Evolutionary conservation across 2,888 invertebrate genomes (phyloP).

Genomic region (Anarsia innoxiella): DNA sequence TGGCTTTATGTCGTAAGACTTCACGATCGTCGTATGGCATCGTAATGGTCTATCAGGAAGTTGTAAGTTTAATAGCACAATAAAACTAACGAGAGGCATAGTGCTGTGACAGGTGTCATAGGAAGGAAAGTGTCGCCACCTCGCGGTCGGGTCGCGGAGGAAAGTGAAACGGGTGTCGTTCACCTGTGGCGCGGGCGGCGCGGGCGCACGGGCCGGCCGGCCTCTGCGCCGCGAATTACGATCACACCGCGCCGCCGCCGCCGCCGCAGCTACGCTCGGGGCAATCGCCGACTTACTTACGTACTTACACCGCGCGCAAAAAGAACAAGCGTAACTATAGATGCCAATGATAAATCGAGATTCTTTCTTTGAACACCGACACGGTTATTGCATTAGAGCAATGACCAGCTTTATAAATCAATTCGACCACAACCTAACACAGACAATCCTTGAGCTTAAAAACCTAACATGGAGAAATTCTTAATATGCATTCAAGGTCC

Average conservation of each 20-base stretch:
- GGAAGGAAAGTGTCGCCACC: slow-evolving; percentile 54
- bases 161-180: slow-evolving; percentile 63
- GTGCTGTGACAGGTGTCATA: slow-evolving; percentile 21
- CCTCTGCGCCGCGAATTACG: slow-evolving; percentile 3
- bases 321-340: too few species aligned
- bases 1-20: too few species aligned
- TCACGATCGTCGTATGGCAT: too few species aligned
- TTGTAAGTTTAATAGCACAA: slow-evolving; percentile 3
- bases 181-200: slow-evolving; percentile 37
- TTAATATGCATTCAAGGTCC: slow-evolving; percentile 20
- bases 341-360: slow-evolving; percentile 2
- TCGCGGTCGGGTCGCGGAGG: slow-evolving; percentile 33
- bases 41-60: slow-evolving; percentile 2
- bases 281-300: neutral
- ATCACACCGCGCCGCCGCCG: slow-evolving; percentile 6
- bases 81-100: slow-evolving; percentile 9
- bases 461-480: slow-evolving; percentile 1
- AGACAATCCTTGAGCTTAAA: neutral
- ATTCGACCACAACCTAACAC: neutral
- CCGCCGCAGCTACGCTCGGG: neutral
- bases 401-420: neutral
- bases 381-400: slow-evolving; percentile 1
- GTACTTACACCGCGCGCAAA: neutral
- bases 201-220: neutral
- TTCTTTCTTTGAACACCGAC: neutral